Evolutionary conservation across 2,113 vertebrate genomes (phyloP).

Genomic region (Etia nguti): DNA sequence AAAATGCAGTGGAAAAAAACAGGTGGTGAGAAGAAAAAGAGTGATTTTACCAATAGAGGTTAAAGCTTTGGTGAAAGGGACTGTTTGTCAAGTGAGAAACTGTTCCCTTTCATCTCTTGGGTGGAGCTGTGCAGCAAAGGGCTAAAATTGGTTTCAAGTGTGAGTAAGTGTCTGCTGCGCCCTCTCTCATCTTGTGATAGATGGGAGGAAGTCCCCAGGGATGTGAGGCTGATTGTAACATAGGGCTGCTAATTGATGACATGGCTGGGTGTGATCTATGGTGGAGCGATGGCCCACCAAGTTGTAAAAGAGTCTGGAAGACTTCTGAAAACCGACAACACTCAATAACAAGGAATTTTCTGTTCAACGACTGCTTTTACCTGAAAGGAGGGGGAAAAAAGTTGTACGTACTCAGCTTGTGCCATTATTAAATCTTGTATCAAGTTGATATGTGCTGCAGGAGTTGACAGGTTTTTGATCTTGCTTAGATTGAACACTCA

Average conservation of each 20-base stretch:
- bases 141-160: conserved; percentile 70
- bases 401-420: conserved; percentile 28
- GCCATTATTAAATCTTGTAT: conserved; percentile 23
- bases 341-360: conserved; percentile 12
- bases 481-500: background rate
- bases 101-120: conserved; percentile 48
- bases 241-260: conserved; percentile 59
- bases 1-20: background rate
- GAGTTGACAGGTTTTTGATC: conserved; percentile 36
- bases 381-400: conserved; percentile 21
- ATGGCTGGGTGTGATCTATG: conserved; percentile 45
- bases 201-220: conserved; percentile 47
- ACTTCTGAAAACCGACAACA: background rate
- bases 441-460: conserved; percentile 8
- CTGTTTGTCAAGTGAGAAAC: conserved; percentile 55
- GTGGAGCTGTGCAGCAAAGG: conserved; percentile 41
- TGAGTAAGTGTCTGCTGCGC: conserved; percentile 60
- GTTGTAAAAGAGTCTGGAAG: conserved; percentile 35
- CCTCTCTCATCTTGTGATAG: conserved; percentile 58
- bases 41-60: background rate
- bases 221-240: conserved; percentile 62
- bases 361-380: background rate
- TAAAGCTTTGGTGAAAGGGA: conserved; percentile 48
- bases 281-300: conserved; percentile 6
- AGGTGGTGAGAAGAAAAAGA: background rate